These are phyloP conservation scores for Aphis craccivora DNA, from an alignment of 1,140 invertebrate genomes.

Conservation along the genomic window DNA sequence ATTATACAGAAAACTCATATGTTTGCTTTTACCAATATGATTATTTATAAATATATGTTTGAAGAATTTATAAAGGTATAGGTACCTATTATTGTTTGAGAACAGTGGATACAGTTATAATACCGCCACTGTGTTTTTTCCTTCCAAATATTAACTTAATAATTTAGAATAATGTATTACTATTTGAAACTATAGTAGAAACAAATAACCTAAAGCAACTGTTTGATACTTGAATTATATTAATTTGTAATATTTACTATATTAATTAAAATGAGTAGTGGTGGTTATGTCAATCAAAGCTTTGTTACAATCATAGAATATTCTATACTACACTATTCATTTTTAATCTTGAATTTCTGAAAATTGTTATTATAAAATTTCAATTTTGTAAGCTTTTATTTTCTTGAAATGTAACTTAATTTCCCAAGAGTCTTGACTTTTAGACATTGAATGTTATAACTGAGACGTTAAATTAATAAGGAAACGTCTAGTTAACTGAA, in stretches of 20 bases:
- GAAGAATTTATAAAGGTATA: neutral
- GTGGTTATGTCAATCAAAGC: neutral
- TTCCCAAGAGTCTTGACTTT: conserved; percentile 37
- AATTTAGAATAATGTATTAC: neutral
- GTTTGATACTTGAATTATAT: neutral
- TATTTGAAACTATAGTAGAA: neutral
- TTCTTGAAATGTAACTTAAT: conserved; percentile 4
- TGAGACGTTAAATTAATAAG: conserved; percentile 19
- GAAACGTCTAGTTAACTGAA: neutral
- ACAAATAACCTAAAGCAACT: neutral
- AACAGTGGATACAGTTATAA: neutral
- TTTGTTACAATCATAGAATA: neutral
- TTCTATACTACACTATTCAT: neutral
- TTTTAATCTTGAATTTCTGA: conserved; percentile 13
- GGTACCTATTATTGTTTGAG: neutral
- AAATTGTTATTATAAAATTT: conserved; percentile 14
- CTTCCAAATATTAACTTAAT: neutral
- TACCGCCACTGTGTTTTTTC: neutral
- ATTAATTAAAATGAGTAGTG: neutral
- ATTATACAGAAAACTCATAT: neutral
- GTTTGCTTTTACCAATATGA: neutral
- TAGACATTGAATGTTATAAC: neutral
- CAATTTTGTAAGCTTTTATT: conserved; percentile 23
- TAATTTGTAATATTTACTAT: neutral
- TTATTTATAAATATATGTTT: neutral